Evolutionary conservation across 2,797 vertebrate species (phyloP), one percentile per base, ranked within the genome.

Genomic region (Eupleurogrammus muticus): DNA sequence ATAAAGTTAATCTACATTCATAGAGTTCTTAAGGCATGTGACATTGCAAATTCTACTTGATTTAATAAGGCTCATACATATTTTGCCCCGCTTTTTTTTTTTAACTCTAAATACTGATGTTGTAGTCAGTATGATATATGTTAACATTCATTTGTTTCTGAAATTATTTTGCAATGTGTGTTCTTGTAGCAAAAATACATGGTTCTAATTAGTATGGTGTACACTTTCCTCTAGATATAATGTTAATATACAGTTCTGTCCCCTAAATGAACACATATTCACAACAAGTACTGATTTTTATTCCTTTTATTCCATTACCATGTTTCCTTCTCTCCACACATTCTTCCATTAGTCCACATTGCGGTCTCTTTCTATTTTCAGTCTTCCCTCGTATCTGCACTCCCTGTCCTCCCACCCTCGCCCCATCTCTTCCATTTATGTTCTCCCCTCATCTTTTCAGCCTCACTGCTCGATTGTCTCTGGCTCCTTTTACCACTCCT

Each of bases 381-480:
- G 71, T 69, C 73, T 71, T 38, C 62, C 62, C 58, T 73, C 64
- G 28, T 57, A 70, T 76, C 70, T 74, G 59, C 69, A 23, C 80
- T 74, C 66, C 70, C 68, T 59, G 0, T 69, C 81, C 83, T 68
- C 82, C 75, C 81, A 35, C 79, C 73, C 70, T 70, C 55, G 1
- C 75, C 62, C 73, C 73, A 57, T 77, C 75, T 76, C 63, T 65
- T 75, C 80, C 44, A 44, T 78, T 81, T 76, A 73, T 73, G 75
- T 76, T 76, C 72, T 61, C 49, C 48, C 72, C 73, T 81, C 89
- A 77, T 90, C 80, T 70, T 79, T 84, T 89, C 84, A 85, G 85
- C 81, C 74, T 82, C 81, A 72, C 64, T 71, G 83, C 81, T 87
- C 65, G 17, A 73, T 63, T 57, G 63, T 81, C 68, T 70, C 66